Evolutionary conservation across 2,888 invertebrate genomes (phyloP), one percentile per base, ranked within the genome.

Genomic region (Papilio elwesi): DNA sequence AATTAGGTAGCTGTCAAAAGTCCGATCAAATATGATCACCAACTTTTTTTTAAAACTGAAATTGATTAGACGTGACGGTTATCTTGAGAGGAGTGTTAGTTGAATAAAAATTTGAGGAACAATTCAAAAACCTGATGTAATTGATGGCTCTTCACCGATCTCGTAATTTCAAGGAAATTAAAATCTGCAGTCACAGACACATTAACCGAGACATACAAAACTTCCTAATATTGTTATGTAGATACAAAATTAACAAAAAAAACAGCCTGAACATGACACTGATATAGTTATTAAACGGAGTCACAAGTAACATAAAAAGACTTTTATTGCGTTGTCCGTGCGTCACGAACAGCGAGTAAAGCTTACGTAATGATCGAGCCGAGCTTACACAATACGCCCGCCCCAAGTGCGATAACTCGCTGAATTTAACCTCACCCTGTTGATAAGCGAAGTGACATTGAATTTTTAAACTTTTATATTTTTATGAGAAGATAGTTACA

Each of bases 271-370:
- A 62, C 43, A 38, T 38, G 38, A 59, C 43, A 11, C 12, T 66
- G 53, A 53, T 47, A 26, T 6, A 15, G 1, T 67, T 53, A 9
- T 48, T 68, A 59, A 10, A 51, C 59, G 38, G 36, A 59, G 16
- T 51, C 26, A 16, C 36, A 71, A 43, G 59, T 66, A 71, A 71
- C 43, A 47, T 59, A n/a, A 71, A 70, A 65, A 71, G 49, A 59
- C 59, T 67, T 64, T 51, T 55, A 63, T 64, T 63, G 68, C 47
- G 0, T 47, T 26, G 62, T 67, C 43, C 26, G 63, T 64, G 47
- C 52, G 72, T 72, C 72, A 68, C 68, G 48, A 16, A 62, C 68
- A 48, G 55, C 53, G 36, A 48, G 48, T 55, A 47, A 71, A 55
- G 36, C 52, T 68, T 72, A 72, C 38, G 63, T 68, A 72, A 53